Percentiles rank a stretch among this genome's conserved stretches.
These are phyloP conservation scores for Ciconia nigra DNA, from an alignment of 2,797 vertebrate species.

Conservation along the genomic window DNA sequence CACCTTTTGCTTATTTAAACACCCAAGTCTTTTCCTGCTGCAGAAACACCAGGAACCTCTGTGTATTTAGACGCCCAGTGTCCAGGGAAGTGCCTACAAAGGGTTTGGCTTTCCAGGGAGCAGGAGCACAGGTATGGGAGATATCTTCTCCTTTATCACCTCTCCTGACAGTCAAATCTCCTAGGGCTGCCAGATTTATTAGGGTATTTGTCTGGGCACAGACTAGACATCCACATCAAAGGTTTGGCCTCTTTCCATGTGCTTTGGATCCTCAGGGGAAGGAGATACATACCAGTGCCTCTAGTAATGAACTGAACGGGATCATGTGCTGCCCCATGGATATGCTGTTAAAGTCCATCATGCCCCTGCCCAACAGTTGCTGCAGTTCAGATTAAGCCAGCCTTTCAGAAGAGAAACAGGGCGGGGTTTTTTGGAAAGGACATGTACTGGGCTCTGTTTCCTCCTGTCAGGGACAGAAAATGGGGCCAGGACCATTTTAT, in stretches of 20 bases:
- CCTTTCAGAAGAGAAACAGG: background rate
- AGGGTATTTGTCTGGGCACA: background rate
- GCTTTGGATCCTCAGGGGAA: background rate
- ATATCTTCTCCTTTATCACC: background rate
- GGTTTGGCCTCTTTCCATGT: background rate
- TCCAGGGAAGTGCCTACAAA: background rate
- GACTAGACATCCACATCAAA: background rate
- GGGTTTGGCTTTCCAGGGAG: background rate
- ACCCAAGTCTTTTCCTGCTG: background rate
- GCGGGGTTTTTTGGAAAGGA: background rate
- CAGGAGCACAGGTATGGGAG: background rate
- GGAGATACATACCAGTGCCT: background rate
- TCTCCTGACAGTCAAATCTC: background rate
- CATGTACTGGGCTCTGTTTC: background rate
- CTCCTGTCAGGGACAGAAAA: background rate
- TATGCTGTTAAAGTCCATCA: background rate
- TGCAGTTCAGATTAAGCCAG: background rate
- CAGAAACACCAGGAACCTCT: background rate
- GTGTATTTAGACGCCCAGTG: background rate
- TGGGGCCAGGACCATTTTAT: background rate
- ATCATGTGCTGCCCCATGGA: background rate
- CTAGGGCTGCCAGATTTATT: background rate
- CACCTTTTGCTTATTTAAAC: background rate
- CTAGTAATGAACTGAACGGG: background rate
- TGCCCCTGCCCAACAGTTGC: background rate